These are phyloP conservation scores for Amblyornis subalaris DNA, from an alignment of 2,113 vertebrate genomes.

Conservation along the genomic window DNA sequence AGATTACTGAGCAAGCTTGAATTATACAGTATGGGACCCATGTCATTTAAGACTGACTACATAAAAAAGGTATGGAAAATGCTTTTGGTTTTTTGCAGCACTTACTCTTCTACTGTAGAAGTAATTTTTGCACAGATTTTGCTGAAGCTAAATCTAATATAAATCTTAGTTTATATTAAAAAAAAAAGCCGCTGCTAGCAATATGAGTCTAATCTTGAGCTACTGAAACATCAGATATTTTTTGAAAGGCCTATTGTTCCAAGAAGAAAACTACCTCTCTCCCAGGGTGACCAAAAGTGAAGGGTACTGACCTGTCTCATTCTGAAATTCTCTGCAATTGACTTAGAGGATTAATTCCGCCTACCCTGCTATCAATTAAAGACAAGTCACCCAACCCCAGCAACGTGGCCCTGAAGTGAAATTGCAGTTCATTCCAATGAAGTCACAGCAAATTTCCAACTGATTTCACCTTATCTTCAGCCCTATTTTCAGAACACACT, in stretches of 20 bases:
- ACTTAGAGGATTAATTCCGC: background rate
- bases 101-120: background rate
- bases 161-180: background rate
- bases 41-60: background rate
- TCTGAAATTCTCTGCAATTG: background rate
- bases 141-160: background rate
- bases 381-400: background rate
- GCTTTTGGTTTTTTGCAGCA: background rate
- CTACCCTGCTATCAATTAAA: background rate
- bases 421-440: background rate
- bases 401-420: accelerated
- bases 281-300: background rate
- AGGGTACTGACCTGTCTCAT: background rate
- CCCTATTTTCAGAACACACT: background rate
- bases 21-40: background rate
- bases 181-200: background rate
- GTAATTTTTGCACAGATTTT: background rate
- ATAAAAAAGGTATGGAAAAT: background rate
- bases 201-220: background rate
- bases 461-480: background rate
- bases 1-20: background rate
- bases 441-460: background rate
- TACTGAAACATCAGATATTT: background rate
- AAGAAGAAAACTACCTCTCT: background rate
- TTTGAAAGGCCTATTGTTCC: background rate